Evolutionary conservation across 1,140 invertebrate species (phyloP).

Genomic region (Chlorops oryzae): DNA sequence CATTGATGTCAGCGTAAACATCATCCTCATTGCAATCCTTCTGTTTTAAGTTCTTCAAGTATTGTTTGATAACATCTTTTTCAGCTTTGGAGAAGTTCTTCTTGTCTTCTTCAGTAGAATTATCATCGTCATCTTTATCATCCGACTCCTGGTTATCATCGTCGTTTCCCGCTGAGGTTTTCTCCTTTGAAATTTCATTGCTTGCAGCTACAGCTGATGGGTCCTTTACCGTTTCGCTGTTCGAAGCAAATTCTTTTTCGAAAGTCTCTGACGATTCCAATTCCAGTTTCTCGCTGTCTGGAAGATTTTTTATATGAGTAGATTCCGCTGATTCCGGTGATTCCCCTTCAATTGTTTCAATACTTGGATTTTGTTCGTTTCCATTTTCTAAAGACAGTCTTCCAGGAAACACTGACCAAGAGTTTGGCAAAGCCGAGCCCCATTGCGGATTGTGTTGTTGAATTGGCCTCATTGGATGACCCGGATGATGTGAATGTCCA

Average conservation of each 20-base stretch:
- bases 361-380: background rate
- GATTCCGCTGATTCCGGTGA: constrained; percentile 2
- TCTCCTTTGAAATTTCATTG: no score
- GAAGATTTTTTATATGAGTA: background rate
- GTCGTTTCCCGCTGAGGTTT: constrained; percentile 17
- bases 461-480: background rate
- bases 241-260: no score
- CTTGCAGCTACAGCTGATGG: no score
- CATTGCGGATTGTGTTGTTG: background rate
- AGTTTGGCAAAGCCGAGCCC: background rate
- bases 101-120: constrained; percentile 22
- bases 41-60: constrained; percentile 35
- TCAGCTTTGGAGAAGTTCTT: constrained; percentile 31
- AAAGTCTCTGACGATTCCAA: no score
- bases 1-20: constrained; percentile 31
- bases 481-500: constrained; percentile 1
- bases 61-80: constrained; percentile 27
- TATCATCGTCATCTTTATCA: background rate
- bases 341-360: constrained; percentile 1
- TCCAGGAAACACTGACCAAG: background rate
- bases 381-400: no score
- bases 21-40: constrained; percentile 38
- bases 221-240: no score
- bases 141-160: constrained; percentile 8
- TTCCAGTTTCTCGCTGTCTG: no score